Base-by-base conservation (phyloP, 2,888 invertebrate genomes). In the Halictus ligatus region DNA sequence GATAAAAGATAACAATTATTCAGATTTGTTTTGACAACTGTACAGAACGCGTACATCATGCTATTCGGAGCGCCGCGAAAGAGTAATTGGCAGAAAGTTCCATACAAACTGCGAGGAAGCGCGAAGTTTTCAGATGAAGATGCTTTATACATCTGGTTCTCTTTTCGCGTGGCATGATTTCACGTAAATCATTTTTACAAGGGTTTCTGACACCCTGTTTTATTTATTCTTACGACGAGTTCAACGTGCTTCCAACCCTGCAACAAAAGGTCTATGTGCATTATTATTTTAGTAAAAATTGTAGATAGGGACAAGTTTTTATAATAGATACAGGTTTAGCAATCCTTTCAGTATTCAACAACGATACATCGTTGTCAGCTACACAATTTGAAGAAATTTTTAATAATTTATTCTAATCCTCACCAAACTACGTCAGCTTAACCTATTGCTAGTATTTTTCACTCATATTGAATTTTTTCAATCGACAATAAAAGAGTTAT, bases 1-100 rank as follows among this genome's bases (percentile, higher is more conserved):
- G 54, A 58, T 58, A n/a, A 58, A n/a, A n/a, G 58, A 58, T 58
- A 58, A n/a, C 58, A 58, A 58, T 58, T n/a, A n/a, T 12, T n/a
- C 58, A n/a, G 58, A 58, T 58, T 58, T 58, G 58, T 58, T 58
- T n/a, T 5, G 58, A 58, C 58, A 58, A 58, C n/a, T 12, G 12
- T 1, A 58, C 12, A 58, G 5, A 58, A 58, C 12, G 4, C 12
- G 58, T n/a, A 58, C 21, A 54, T 54, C 54, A 2, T 8, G 8
- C 54, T 21, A 21, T 21, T 21, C 54, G 8, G 54, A 21, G 50
- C 7, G 18, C 6, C 21, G 7, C n/a, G 58, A 58, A n/a, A n/a
- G 58, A 58, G n/a, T 58, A n/a, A n/a, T 58, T 12, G n/a, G n/a
- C 58, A 5, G n/a, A 12, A n/a, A n/a, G n/a, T n/a, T 10, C 10